Evolutionary conservation across 2,113 vertebrate genomes (phyloP).

Genomic region (Lutjanus erythropterus): DNA sequence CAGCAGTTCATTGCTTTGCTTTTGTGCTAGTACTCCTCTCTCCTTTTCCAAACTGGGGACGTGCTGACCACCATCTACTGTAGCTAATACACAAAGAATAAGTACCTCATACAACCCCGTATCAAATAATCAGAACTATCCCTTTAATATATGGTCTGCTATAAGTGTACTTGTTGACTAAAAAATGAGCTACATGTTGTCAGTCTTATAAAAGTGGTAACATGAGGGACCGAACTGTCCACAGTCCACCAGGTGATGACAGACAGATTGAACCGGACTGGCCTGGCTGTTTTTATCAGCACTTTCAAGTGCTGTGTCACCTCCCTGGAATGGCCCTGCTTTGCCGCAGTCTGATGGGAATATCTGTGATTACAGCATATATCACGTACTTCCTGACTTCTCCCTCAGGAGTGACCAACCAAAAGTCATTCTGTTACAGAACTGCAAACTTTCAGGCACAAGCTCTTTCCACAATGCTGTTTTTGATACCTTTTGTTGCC

Average conservation of each 20-base stretch:
- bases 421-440: not conserved
- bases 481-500: not conserved
- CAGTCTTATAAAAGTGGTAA: not conserved
- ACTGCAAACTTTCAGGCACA: not conserved
- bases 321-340: not conserved
- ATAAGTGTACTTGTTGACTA: no score
- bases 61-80: no score
- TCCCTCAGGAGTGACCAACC: not conserved
- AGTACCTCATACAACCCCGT: no score
- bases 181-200: not conserved
- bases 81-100: no score
- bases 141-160: not conserved
- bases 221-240: not conserved
- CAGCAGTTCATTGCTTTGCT: no score
- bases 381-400: conserved; percentile 16
- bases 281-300: conserved; percentile 24
- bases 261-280: conserved; percentile 8
- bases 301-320: conserved; percentile 17
- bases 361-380: conserved; percentile 27
- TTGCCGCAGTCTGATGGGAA: conserved; percentile 11
- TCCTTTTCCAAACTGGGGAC: no score
- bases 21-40: no score
- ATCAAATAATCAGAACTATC: no score
- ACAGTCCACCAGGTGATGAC: not conserved
- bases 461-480: not conserved